Conservation (phyloP, 2,113 vertebrate species). For the Pipra filicauda region DNA sequence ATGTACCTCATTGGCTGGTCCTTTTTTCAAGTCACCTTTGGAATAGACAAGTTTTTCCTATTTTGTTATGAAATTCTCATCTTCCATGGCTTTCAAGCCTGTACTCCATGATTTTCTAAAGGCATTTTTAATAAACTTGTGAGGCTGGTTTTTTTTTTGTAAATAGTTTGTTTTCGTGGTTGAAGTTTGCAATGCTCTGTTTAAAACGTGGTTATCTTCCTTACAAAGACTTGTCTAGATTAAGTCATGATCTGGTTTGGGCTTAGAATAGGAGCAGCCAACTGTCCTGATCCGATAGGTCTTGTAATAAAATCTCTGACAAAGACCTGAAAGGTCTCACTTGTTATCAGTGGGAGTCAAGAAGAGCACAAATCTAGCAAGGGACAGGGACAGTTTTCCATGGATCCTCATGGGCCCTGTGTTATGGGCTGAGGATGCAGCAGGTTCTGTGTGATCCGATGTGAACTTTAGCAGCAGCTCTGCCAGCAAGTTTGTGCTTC, state of each 20-base stretch:
- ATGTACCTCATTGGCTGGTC: background rate
- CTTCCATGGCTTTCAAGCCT: background rate
- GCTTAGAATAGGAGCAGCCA: background rate
- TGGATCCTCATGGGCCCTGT: background rate
- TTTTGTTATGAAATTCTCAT: background rate
- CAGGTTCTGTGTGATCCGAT: background rate
- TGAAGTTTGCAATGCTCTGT: background rate
- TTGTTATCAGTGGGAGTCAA: background rate
- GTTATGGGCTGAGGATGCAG: background rate
- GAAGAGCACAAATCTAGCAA: background rate
- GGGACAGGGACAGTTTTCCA: background rate
- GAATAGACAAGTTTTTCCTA: background rate
- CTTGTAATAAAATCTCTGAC: background rate
- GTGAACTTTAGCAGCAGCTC: background rate
- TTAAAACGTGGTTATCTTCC: background rate
- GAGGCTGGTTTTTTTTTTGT: accelerated
- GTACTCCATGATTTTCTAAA: background rate
- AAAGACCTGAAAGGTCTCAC: background rate
- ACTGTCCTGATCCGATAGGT: background rate
- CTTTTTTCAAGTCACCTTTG: background rate
- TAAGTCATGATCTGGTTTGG: background rate
- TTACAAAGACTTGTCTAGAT: background rate
- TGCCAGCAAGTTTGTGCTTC: background rate
- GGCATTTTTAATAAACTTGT: background rate
- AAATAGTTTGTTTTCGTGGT: background rate